Evolutionary conservation across 2,797 vertebrate genomes (phyloP).

Genomic region (Choloepus didactylus): DNA sequence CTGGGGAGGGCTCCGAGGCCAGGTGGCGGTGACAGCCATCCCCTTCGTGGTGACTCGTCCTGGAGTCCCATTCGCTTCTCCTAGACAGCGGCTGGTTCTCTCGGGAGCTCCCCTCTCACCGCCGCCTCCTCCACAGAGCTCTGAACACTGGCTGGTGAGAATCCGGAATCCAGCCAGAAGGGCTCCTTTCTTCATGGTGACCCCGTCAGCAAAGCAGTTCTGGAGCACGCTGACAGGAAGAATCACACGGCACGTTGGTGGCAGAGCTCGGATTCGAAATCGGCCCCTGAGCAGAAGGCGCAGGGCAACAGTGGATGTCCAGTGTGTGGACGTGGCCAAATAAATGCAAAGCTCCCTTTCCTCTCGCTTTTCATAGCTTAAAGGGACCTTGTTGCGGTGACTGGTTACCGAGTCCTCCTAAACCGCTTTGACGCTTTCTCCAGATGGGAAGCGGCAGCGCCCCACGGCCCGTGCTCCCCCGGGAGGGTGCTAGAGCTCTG

Average conservation of each 20-base stretch:
- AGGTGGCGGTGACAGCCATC: accelerated
- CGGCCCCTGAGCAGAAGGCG: not conserved
- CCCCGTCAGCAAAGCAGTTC: not conserved
- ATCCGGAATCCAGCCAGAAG: not conserved
- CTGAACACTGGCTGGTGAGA: not conserved
- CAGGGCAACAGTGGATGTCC: not conserved
- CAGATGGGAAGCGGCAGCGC: not conserved
- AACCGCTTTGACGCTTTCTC: not conserved
- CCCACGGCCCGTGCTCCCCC: too few relatives aligned
- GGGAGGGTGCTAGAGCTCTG: too few relatives aligned
- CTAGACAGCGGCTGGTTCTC: too few relatives aligned
- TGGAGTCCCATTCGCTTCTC: not conserved
- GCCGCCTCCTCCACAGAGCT: too few relatives aligned
- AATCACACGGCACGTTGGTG: not conserved
- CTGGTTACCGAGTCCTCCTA: not conserved
- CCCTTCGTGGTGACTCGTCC: not conserved
- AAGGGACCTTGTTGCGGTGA: not conserved
- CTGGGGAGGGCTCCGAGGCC: not conserved
- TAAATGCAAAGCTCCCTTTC: not conserved
- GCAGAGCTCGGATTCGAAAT: not conserved
- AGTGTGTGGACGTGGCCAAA: not conserved
- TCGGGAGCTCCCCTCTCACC: too few relatives aligned
- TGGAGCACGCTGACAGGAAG: not conserved
- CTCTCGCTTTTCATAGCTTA: not conserved
- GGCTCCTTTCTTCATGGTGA: not conserved